Percentiles rank a stretch among this genome's conserved stretches.
phyloP scores from a whole-genome alignment of 2,113 vertebrate genomes.

The Opisthocomus hoazin region DNA sequence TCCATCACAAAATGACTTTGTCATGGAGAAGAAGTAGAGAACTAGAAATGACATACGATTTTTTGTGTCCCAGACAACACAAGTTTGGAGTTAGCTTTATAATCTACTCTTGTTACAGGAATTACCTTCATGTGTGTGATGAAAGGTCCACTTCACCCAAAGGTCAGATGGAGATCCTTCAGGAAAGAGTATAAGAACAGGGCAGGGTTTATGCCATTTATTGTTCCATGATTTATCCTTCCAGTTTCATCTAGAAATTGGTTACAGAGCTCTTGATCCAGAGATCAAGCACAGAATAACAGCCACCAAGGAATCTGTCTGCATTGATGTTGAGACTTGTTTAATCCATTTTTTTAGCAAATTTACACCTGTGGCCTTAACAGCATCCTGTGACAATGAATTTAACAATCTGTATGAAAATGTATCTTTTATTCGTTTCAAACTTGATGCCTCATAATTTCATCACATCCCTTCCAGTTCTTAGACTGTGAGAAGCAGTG shows the following conservation, averaged over 20 bases:
- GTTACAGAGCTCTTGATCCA: background rate
- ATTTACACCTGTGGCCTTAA: background rate
- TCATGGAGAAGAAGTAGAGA: background rate
- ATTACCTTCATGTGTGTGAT: background rate
- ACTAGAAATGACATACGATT: background rate
- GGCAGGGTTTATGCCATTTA: background rate
- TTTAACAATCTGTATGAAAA: background rate
- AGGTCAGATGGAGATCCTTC: background rate
- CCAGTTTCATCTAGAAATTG: background rate
- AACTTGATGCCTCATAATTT: background rate
- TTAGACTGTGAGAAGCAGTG: background rate
- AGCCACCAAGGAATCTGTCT: background rate
- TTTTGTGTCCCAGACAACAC: background rate
- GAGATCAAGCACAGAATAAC: background rate
- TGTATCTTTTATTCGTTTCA: background rate
- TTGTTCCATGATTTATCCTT: background rate
- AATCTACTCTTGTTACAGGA: background rate
- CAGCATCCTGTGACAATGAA: background rate
- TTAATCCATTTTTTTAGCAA: background rate
- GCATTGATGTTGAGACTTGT: background rate
- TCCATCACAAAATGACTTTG: background rate
- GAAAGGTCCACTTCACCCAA: background rate
- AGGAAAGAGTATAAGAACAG: background rate
- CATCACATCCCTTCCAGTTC: background rate
- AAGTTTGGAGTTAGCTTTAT: background rate